Conservation (phyloP, 2,797 vertebrate species). For the Chelidonichthys spinosus region DNA sequence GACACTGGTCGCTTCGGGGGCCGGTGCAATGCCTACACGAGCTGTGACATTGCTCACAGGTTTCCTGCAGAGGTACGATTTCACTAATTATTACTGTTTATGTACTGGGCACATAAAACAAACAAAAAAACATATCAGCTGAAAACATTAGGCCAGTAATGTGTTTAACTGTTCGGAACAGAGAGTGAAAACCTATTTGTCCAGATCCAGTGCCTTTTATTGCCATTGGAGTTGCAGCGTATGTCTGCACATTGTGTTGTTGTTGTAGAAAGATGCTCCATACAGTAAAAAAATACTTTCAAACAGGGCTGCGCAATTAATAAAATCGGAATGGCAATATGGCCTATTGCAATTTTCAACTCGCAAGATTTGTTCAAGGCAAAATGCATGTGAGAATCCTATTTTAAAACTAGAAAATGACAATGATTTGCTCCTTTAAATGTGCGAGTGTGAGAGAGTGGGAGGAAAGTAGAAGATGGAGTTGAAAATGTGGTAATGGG, state of each 20-base stretch:
- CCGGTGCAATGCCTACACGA: slow-evolving; percentile 84
- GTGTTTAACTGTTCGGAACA: background rate
- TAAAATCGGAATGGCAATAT: background rate
- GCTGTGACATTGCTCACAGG: slow-evolving; percentile 80
- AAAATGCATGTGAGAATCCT: background rate
- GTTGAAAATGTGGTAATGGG: too few species aligned
- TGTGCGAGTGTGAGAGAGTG: too few species aligned
- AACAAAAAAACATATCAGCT: background rate
- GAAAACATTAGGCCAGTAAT: background rate
- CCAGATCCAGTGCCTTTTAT: background rate
- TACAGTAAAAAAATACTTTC: background rate
- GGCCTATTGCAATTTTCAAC: background rate
- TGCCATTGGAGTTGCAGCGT: background rate
- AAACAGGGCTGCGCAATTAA: background rate
- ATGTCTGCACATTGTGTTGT: background rate
- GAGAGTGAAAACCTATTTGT: background rate
- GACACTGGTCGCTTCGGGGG: slow-evolving; percentile 80
- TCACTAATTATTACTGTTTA: background rate
- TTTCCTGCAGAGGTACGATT: slow-evolving; percentile 60
- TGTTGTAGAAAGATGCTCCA: background rate
- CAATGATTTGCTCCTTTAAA: too few species aligned
- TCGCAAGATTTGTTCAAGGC: background rate
- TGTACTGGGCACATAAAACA: background rate
- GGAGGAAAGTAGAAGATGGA: too few species aligned
- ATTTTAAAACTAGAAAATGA: background rate